Base-by-base conservation (phyloP, 1,140 invertebrate species). In the Mizuhopecten yessoensis region DNA sequence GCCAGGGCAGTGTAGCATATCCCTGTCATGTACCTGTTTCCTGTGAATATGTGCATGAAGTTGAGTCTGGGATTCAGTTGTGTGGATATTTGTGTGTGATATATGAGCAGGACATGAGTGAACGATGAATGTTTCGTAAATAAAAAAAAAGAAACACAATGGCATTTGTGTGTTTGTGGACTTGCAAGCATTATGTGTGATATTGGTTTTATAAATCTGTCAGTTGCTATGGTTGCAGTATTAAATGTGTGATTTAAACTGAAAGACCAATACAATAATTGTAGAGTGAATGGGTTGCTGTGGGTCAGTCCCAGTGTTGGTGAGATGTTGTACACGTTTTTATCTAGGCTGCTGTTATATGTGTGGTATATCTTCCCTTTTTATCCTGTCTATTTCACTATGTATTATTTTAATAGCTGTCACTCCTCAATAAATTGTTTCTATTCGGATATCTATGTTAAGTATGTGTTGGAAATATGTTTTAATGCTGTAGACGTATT, bases 21-120 rank as follows among this genome's bases (percentile, higher is more conserved):
- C n/a, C 7, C 29, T 75, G 57, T 75, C n/a, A 29, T n/a, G 23
- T 29, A 29, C 57, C 57, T 29, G 17, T 75, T 75, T 75, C 29
- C 57, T 75, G 57, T 75, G n/a, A 29, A 29, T 75, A 75, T 75
- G 57, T n/a, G 57, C 57, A 75, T 75, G 57, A 29, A 75, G 57
- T 29, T 1, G n/a, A 75, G 17, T 11, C 57, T 75, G 57, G 23
- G 29, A 75, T 75, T 75, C 9, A 75, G n/a, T 20, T 75, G 57
- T 75, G 57, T 75, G 57, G 5, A 9, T n/a, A n/a, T 29, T 75
- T 75, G 29, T 9, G 9, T 1, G 23, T n/a, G n/a, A 11, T 75
- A 29, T 17, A 75, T 75, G 1, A 29, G 36, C n/a, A 29, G 57
- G 57, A 75, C n/a, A 17, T n/a, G 57, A 75, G 11, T 29, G n/a